Conservation (phyloP, 2,113 vertebrate species). For the Melanerpes formicivorus region DNA sequence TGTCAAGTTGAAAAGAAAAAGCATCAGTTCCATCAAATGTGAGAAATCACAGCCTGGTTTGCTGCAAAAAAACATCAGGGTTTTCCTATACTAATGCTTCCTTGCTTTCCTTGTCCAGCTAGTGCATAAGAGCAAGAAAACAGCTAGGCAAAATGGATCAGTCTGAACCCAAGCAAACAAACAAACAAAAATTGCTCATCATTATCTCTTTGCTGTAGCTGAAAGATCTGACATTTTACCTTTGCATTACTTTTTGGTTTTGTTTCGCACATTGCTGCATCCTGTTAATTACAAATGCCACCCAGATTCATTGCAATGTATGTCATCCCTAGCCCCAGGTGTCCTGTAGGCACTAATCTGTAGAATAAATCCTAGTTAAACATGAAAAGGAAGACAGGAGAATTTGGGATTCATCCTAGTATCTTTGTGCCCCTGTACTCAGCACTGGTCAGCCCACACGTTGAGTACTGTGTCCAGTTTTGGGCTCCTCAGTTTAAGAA, state of each 20-base stretch:
- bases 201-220: background rate
- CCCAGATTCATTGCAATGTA: background rate
- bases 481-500: no score
- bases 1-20: conserved; percentile 30
- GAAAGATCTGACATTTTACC: background rate
- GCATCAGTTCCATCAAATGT: background rate
- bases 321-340: rapidly evolving
- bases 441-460: no score
- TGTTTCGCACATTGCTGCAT: background rate
- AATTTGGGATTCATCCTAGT: background rate
- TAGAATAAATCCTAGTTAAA: background rate
- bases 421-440: no score
- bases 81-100: background rate
- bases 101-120: background rate
- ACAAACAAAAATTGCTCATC: background rate
- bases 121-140: background rate
- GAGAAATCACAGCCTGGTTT: background rate
- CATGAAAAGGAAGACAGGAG: background rate
- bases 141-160: background rate
- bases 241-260: background rate
- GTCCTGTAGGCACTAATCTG: background rate
- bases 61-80: background rate
- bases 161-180: background rate
- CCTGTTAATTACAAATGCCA: background rate
- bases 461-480: no score